Percentiles rank a stretch among this genome's conserved stretches.
phyloP scores from a whole-genome alignment of 1,140 invertebrate species.

The Hyphantria cunea region DNA sequence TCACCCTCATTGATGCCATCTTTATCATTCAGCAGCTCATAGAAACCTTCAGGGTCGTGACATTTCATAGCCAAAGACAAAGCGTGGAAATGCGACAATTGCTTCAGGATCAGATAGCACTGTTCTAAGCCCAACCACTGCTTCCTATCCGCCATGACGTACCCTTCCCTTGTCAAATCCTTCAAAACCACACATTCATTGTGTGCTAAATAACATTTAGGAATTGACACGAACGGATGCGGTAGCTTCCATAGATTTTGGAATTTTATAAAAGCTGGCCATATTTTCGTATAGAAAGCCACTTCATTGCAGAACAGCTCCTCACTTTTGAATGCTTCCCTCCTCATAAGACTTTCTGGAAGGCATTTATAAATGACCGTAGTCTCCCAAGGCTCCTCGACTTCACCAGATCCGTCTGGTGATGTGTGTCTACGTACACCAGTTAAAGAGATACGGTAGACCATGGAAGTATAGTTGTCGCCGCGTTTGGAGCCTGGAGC shows the following conservation, averaged over 20 bases:
- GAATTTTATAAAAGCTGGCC: constrained; percentile 84
- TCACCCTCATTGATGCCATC: constrained; percentile 77
- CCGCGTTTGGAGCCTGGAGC: constrained; percentile 86
- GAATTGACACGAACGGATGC: constrained; percentile 83
- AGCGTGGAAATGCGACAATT: constrained; percentile 86
- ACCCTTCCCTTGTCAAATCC: constrained; percentile 82
- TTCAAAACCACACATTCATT: constrained; percentile 86
- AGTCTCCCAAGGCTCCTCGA: constrained; percentile 81
- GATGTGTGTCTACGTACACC: constrained; percentile 77
- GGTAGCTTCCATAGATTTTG: constrained; percentile 75
- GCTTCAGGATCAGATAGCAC: constrained; percentile 83
- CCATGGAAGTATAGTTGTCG: constrained; percentile 88
- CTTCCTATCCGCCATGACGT: constrained; percentile 86
- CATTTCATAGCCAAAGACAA: constrained; percentile 85
- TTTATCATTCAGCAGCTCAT: constrained; percentile 81
- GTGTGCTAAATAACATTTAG: constrained; percentile 85
- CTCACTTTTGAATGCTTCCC: constrained; percentile 87
- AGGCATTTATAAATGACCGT: constrained; percentile 87
- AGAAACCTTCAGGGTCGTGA: constrained; percentile 84
- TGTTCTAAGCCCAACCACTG: constrained; percentile 84
- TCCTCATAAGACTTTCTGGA: constrained; percentile 83
- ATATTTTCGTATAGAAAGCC: constrained; percentile 86
- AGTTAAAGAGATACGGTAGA: constrained; percentile 84
- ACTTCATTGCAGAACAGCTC: constrained; percentile 87
- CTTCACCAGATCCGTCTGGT: constrained; percentile 60